Evolutionary conservation across 1,140 invertebrate genomes (phyloP), one percentile per base, ranked within the genome.

Genomic region (Plutomurus gul): DNA sequence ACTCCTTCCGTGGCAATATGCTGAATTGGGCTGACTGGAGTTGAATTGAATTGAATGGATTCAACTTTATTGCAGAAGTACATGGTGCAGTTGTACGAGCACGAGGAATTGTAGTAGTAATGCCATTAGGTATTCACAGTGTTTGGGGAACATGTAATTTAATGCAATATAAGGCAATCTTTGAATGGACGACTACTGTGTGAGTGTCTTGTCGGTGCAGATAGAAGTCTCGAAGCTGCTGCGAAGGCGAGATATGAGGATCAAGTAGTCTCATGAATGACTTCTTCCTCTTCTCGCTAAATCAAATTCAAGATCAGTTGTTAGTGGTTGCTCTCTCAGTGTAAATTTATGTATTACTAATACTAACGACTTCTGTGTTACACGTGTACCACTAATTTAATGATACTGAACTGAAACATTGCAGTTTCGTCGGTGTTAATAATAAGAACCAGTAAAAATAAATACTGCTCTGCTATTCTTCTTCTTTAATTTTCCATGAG

Each of bases 181-280:
- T 30, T 60, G 51, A 30, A 65, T 33, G 25, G 27, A 16, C 13
- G 25, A 33, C 27, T 65, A n/a, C 16, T n/a, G 36, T 25, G 30
- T 65, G 56, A 33, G 46, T 3, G 2, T 49, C n/a, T 16, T 65
- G 56, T 30, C 56, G 30, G 16, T 27, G 25, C 27, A 65, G 56
- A 65, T 65, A 65, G 56, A 65, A 65, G n/a, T n/a, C n/a, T n/a
- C n/a, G n/a, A n/a, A 33, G 30, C 27, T 65, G 22, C 56, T 65
- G 56, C n/a, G 56, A 65, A 65, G 56, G n/a, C 27, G 27, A 65
- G 56, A 65, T 65, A 65, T 65, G 56, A 65, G 56, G 56, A 65
- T 65, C 56, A 65, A 65, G 56, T 27, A 33, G 30, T 65, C 30
- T 1, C 27, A 65, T 13, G 56, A 27, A 65, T 65, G 36, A 65